Evolutionary conservation across 2,113 vertebrate genomes (phyloP).

Genomic region (Rynchops niger): DNA sequence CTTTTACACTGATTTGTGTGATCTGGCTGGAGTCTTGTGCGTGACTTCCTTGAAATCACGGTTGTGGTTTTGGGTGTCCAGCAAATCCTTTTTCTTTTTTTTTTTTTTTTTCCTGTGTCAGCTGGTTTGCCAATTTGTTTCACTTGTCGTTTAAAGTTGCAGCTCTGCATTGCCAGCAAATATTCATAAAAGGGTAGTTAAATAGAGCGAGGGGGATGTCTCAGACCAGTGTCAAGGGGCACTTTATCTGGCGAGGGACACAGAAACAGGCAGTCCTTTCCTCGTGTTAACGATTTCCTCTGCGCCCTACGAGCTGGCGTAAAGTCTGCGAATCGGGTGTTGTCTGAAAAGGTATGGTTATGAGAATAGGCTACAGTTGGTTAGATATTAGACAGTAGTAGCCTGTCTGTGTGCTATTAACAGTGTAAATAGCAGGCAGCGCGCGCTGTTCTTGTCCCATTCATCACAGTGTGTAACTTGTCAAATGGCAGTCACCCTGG

Average conservation of each 20-base stretch:
- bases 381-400: neutral
- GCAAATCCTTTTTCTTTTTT: neutral
- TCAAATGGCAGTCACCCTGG: neutral
- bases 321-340: neutral
- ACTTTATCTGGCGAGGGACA: neutral
- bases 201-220: neutral
- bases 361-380: neutral
- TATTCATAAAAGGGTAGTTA: neutral
- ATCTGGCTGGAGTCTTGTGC: neutral
- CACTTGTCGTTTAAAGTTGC: neutral
- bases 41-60: neutral
- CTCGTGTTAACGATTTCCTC: accelerated
- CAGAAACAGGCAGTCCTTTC: neutral
- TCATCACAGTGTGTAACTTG: neutral
- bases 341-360: neutral
- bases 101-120: neutral
- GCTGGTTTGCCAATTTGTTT: neutral
- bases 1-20: neutral
- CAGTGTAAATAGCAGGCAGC: neutral
- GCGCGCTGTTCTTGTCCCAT: neutral
- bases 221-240: neutral
- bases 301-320: neutral
- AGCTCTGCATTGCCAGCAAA: neutral
- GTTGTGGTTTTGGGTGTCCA: neutral
- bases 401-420: neutral